These are phyloP conservation scores for Lasioglossum villosulum DNA, from an alignment of 2,888 invertebrate genomes.

Conservation along the genomic window DNA sequence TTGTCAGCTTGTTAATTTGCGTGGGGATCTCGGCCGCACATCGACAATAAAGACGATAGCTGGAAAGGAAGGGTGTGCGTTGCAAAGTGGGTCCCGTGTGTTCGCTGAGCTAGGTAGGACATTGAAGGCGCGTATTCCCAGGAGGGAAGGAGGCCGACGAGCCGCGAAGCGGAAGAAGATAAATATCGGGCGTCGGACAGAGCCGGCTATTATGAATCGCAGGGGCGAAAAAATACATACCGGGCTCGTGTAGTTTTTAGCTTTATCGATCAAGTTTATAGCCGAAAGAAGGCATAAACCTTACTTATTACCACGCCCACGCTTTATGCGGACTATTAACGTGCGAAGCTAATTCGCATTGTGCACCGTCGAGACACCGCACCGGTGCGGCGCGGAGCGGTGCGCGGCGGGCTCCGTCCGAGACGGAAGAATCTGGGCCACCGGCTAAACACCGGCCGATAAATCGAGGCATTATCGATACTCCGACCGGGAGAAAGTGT, in stretches of 20 bases:
- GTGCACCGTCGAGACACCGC: conserved; percentile 27
- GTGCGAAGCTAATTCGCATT: conserved; percentile 70
- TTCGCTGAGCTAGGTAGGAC: conserved; percentile 2
- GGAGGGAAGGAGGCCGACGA: conserved; percentile 25
- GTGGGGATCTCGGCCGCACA: not conserved
- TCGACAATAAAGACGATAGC: not conserved
- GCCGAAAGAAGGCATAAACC: conserved; percentile 64
- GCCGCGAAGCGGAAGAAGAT: conserved; percentile 49
- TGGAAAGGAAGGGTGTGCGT: conserved; percentile 35
- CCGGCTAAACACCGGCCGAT: conserved; percentile 69
- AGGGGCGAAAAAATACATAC: conserved; percentile 11
- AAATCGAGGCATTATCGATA: conserved; percentile 78
- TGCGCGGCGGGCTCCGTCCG: conserved; percentile 9
- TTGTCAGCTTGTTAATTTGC: conserved; percentile 2
- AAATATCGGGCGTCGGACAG: conserved; percentile 42
- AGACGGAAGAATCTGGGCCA: conserved; percentile 76
- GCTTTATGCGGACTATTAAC: conserved; percentile 71
- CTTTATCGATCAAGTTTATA: conserved; percentile 64
- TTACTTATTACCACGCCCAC: conserved; percentile 68
- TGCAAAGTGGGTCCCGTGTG: not conserved
- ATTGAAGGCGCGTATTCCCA: conserved; percentile 25
- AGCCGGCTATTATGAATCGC: not conserved
- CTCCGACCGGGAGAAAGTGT: conserved; percentile 70
- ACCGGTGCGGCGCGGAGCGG: not conserved
- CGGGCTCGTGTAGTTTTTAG: conserved; percentile 44